These are phyloP conservation scores for Alloscopus bannaensis DNA, from an alignment of 2,888 invertebrate genomes.

Conservation along the genomic window DNA sequence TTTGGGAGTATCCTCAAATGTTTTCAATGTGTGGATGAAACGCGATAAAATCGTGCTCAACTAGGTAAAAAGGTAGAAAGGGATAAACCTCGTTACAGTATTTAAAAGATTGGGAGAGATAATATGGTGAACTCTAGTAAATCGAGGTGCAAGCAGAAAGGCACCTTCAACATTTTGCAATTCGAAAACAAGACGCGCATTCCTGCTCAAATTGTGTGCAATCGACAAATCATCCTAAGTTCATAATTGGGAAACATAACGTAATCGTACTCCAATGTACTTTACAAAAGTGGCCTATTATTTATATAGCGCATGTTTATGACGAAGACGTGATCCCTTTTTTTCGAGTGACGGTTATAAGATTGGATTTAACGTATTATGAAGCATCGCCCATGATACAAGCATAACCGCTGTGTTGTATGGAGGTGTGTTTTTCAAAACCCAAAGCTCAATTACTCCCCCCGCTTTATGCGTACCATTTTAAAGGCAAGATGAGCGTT, in stretches of 20 bases:
- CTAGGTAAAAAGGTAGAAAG: too few relatives aligned
- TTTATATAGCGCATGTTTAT: background rate
- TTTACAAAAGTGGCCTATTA: background rate
- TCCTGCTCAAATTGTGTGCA: background rate
- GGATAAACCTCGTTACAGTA: too few relatives aligned
- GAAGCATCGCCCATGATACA: background rate
- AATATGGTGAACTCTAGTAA: too few relatives aligned
- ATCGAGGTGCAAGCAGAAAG: too few relatives aligned
- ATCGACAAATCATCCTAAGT: conserved; percentile 5
- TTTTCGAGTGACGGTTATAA: background rate
- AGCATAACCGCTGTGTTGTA: background rate
- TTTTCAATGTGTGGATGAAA: too few relatives aligned
- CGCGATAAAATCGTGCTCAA: too few relatives aligned
- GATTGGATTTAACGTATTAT: background rate
- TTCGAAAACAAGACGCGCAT: too few relatives aligned
- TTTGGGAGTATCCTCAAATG: too few relatives aligned
- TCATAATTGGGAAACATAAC: background rate
- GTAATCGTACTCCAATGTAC: background rate
- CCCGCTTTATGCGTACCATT: background rate
- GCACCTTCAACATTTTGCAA: too few relatives aligned
- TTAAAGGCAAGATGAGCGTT: conserved; percentile 4
- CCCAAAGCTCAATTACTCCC: too few relatives aligned
- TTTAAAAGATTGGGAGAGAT: too few relatives aligned
- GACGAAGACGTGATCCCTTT: background rate
- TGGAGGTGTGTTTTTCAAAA: background rate